phyloP scores from a whole-genome alignment of 2,888 invertebrate species.

The Bimastos eiseni region DNA sequence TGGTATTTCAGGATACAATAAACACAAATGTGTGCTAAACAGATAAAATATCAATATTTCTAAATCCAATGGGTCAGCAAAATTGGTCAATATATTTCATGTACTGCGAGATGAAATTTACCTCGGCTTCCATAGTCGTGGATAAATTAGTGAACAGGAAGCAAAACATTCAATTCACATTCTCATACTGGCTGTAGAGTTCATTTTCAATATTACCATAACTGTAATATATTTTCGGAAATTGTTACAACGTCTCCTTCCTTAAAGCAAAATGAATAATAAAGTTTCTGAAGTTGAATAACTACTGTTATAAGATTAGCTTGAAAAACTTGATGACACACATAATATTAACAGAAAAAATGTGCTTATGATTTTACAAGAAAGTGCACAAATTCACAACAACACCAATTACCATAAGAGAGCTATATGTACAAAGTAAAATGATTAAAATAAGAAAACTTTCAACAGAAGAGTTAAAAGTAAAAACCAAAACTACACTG shows the following conservation, averaged over 20 bases:
- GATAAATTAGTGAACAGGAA: not conserved
- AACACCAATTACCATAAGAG: not conserved
- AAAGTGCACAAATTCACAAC: not conserved
- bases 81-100: not conserved
- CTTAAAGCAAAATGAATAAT: not conserved
- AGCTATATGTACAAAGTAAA: not conserved
- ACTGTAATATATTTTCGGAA: not conserved
- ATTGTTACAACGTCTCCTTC: not conserved
- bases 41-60: not conserved
- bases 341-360: not conserved
- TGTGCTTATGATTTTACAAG: not conserved
- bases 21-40: not conserved
- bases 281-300: not conserved
- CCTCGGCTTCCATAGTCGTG: not conserved
- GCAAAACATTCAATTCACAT: not conserved
- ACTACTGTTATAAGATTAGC: not conserved
- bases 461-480: not conserved
- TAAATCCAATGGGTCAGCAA: not conserved
- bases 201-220: no score
- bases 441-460: slow-evolving; percentile 4
- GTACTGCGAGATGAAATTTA: not conserved
- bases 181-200: not conserved
- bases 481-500: not conserved
- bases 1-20: not conserved
- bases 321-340: not conserved